Evolutionary conservation across 2,113 vertebrate genomes (phyloP).

Genomic region (Donacobius atricapilla): DNA sequence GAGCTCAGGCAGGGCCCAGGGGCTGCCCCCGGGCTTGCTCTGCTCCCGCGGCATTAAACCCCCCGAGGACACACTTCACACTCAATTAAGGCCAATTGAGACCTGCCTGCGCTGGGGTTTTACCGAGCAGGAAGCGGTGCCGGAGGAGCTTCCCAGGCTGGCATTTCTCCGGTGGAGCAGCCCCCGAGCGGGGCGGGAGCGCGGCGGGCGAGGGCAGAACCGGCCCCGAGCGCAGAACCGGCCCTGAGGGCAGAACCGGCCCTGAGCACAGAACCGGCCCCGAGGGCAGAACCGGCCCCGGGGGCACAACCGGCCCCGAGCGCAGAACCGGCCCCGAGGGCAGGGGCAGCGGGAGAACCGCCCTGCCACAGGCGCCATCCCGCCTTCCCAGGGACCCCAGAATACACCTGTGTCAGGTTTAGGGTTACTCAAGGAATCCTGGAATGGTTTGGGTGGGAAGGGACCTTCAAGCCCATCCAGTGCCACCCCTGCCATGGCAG

Average conservation of each 20-base stretch:
- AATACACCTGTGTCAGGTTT: fast-evolving
- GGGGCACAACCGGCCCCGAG: too few relatives aligned
- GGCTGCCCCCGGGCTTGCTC: background rate
- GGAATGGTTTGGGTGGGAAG: fast-evolving
- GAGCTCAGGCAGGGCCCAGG: background rate
- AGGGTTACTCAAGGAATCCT: background rate
- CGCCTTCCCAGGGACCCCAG: too few relatives aligned
- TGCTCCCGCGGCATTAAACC: background rate
- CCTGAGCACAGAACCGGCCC: fast-evolving
- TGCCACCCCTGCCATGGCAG: background rate
- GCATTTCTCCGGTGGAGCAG: fast-evolving
- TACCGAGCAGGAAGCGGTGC: fast-evolving
- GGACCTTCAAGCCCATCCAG: fast-evolving
- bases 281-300: too few relatives aligned
- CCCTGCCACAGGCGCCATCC: fast-evolving
- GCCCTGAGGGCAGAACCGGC: too few relatives aligned
- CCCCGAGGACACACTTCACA: background rate
- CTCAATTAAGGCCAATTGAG: background rate
- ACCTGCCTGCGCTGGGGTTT: fast-evolving
- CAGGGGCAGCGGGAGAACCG: background rate
- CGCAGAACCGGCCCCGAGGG: too few relatives aligned
- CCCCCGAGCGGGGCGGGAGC: fast-evolving
- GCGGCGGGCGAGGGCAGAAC: background rate
- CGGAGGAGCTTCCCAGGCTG: background rate
- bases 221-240: fast-evolving